Evolutionary conservation across 2,888 invertebrate genomes (phyloP).

Genomic region (Leucophora obtusa): DNA sequence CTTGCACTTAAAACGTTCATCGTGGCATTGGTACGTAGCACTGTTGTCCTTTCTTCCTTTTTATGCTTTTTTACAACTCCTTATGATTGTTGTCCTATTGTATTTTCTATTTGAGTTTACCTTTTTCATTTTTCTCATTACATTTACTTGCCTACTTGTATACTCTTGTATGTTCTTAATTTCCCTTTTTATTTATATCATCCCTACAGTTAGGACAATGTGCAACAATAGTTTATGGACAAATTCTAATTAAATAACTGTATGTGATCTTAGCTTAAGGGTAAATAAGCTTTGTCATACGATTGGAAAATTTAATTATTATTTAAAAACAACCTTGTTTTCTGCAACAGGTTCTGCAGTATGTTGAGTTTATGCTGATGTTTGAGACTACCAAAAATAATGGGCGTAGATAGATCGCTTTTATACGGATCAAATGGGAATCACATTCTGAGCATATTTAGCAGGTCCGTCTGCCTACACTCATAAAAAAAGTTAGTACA

Average conservation of each 20-base stretch:
- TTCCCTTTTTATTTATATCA: conserved; percentile 3
- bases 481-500: too few relatives aligned
- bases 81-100: conserved; percentile 15
- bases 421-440: too few relatives aligned
- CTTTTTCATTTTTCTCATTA: conserved; percentile 30
- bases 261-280: too few relatives aligned
- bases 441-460: too few relatives aligned
- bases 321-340: too few relatives aligned
- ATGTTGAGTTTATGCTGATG: too few relatives aligned
- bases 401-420: too few relatives aligned
- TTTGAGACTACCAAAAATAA: too few relatives aligned
- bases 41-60: conserved; percentile 24
- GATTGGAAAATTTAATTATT: too few relatives aligned
- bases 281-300: too few relatives aligned
- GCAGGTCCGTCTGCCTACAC: too few relatives aligned
- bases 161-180: conserved; percentile 24
- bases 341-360: too few relatives aligned
- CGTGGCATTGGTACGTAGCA: conserved; percentile 31
- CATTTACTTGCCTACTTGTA: conserved; percentile 14
- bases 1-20: conserved; percentile 35
- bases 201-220: background rate
- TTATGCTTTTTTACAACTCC: conserved; percentile 1
- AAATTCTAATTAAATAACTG: background rate
- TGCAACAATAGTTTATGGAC: background rate
- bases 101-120: conserved; percentile 3